Percentiles rank a stretch among this genome's conserved stretches.
phyloP scores from a whole-genome alignment of 2,888 invertebrate genomes.

The Drosophila pseudotalamancana region DNA sequence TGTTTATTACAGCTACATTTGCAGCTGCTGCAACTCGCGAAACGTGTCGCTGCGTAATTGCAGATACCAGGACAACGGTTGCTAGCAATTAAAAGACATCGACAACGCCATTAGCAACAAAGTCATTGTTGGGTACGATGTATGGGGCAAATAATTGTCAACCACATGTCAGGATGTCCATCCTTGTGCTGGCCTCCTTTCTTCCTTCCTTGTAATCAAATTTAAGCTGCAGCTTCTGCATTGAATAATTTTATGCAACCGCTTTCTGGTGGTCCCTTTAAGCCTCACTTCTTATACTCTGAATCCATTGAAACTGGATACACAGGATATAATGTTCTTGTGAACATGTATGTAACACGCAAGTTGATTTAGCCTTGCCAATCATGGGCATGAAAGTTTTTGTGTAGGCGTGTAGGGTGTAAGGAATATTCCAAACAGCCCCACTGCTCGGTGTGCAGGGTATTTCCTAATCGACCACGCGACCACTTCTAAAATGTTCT shows the following conservation, averaged over 20 bases:
- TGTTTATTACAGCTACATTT: constrained; percentile 62
- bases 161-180: constrained; percentile 57
- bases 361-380: too few relatives aligned
- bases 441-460: too few relatives aligned
- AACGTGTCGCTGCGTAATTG: constrained; percentile 73
- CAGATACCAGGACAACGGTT: constrained; percentile 43
- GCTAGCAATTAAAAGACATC: constrained; percentile 62
- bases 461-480: too few relatives aligned
- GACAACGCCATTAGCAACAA: constrained; percentile 15
- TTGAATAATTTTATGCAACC: too few relatives aligned
- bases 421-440: too few relatives aligned
- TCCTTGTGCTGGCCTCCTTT: background rate
- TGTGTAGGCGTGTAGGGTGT: too few relatives aligned
- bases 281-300: too few relatives aligned
- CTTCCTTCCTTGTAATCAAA: constrained; percentile 9
- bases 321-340: background rate
- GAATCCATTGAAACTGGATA: background rate
- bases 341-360: too few relatives aligned
- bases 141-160: constrained; percentile 43
- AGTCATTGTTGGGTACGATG: constrained; percentile 27
- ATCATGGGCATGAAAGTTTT: too few relatives aligned
- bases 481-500: too few relatives aligned
- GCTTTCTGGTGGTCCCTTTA: too few relatives aligned
- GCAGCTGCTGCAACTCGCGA: constrained; percentile 22
- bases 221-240: too few relatives aligned